phyloP scores from a whole-genome alignment of 2,888 invertebrate species.

The Archips crataeganus region DNA sequence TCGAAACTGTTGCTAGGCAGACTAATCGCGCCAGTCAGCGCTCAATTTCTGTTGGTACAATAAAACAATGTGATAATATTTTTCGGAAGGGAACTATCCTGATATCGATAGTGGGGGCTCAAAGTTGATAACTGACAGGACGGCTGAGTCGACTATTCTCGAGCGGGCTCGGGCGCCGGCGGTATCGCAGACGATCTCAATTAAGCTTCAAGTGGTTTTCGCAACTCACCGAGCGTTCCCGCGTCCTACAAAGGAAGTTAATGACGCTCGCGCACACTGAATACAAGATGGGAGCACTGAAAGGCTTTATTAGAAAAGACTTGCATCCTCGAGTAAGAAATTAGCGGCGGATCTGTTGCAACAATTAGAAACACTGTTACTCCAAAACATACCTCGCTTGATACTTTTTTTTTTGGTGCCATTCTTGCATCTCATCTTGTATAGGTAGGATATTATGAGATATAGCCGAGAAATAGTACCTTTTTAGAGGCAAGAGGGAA shows the following conservation, averaged over 20 bases:
- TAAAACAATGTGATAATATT: slow-evolving; percentile 25
- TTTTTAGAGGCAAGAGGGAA: neutral
- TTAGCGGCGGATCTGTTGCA: slow-evolving; percentile 46
- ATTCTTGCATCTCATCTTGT: neutral
- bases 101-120: slow-evolving; percentile 43
- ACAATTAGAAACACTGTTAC: slow-evolving; percentile 25
- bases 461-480: neutral
- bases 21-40: neutral
- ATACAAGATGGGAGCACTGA: slow-evolving; percentile 65
- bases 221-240: slow-evolving; percentile 67
- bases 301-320: slow-evolving; percentile 70
- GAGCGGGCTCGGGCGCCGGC: slow-evolving; percentile 45
- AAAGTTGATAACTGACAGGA: slow-evolving; percentile 55
- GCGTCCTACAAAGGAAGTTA: slow-evolving; percentile 72
- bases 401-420: neutral
- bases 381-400: neutral
- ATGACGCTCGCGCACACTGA: slow-evolving; percentile 71
- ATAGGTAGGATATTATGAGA: neutral
- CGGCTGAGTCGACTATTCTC: slow-evolving; percentile 55
- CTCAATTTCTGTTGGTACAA: slow-evolving; percentile 3
- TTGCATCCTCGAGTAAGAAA: slow-evolving; percentile 62
- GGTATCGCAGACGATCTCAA: slow-evolving; percentile 72
- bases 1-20: neutral
- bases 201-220: slow-evolving; percentile 74
- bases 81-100: slow-evolving; percentile 12